These are phyloP conservation scores for Euplagia quadripunctaria DNA, from an alignment of 2,888 invertebrate species.

Conservation along the genomic window DNA sequence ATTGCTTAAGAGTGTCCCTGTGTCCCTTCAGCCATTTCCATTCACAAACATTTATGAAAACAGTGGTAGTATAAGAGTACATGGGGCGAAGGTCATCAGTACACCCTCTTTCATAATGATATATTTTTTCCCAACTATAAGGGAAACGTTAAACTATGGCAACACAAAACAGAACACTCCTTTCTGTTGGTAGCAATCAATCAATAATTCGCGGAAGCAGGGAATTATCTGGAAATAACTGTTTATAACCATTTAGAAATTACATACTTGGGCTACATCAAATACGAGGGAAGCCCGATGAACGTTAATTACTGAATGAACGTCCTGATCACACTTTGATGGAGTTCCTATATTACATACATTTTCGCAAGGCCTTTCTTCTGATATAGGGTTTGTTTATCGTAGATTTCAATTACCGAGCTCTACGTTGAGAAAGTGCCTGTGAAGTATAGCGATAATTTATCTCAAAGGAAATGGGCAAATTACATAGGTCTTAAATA, in stretches of 20 bases:
- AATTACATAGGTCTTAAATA: background rate
- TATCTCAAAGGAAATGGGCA: background rate
- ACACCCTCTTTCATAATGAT: background rate
- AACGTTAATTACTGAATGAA: constrained; percentile 37
- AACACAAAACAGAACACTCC: constrained; percentile 30
- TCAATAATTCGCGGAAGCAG: constrained; percentile 53
- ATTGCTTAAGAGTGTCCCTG: too few species aligned
- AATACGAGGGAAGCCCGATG: constrained; percentile 38
- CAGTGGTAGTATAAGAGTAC: background rate
- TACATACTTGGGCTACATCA: constrained; percentile 48
- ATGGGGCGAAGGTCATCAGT: background rate
- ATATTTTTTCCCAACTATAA: background rate
- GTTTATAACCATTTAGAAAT: constrained; percentile 53
- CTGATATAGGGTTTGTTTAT: constrained; percentile 9
- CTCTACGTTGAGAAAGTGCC: background rate
- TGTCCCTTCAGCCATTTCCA: background rate
- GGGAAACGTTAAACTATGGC: constrained; percentile 20
- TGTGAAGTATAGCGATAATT: too few species aligned
- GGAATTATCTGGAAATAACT: constrained; percentile 50
- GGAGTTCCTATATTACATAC: constrained; percentile 10
- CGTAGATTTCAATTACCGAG: constrained; percentile 1
- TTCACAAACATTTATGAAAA: background rate
- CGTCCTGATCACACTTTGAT: constrained; percentile 19
- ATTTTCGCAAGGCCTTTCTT: constrained; percentile 7
- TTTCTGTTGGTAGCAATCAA: constrained; percentile 44